These are phyloP conservation scores for Paedocypris sp. DNA, from an alignment of 2,113 vertebrate species.

Conservation along the genomic window DNA sequence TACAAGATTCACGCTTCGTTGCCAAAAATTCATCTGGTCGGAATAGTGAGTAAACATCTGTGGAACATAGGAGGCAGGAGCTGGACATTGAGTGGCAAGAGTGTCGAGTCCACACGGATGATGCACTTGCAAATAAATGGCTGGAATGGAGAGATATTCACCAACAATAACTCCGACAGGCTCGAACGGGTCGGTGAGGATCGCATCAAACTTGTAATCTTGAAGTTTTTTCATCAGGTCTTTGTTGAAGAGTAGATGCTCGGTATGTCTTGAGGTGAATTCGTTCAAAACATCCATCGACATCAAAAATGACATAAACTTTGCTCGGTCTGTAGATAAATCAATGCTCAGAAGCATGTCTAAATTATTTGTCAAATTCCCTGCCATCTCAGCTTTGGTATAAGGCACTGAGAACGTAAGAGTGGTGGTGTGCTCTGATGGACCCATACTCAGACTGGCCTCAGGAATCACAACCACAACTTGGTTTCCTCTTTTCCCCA, in stretches of 20 bases:
- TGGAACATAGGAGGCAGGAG: conserved; percentile 53
- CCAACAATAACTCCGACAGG: conserved; percentile 55
- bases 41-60: conserved; percentile 3
- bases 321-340: conserved; percentile 31
- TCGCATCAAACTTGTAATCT: conserved; percentile 49
- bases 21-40: conserved; percentile 52
- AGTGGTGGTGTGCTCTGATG: conserved; percentile 44
- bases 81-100: conserved; percentile 45
- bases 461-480: conserved; percentile 45
- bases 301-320: rapidly evolving
- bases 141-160: conserved; percentile 51
- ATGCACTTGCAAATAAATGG: conserved; percentile 48
- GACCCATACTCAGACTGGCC: conserved; percentile 38
- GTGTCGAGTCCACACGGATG: conserved; percentile 44
- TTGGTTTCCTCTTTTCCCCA: conserved; percentile 49
- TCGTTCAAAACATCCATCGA: rapidly evolving
- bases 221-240: conserved; percentile 46
- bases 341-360: rapidly evolving
- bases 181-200: conserved; percentile 53
- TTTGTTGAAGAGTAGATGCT: conserved; percentile 38
- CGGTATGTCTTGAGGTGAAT: conserved; percentile 14
- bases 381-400: conserved; percentile 36
- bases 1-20: conserved; percentile 53
- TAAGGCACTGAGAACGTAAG: conserved; percentile 35
- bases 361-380: rapidly evolving